These are phyloP conservation scores for Mantis religiosa DNA, from an alignment of 2,888 invertebrate species.

Conservation along the genomic window DNA sequence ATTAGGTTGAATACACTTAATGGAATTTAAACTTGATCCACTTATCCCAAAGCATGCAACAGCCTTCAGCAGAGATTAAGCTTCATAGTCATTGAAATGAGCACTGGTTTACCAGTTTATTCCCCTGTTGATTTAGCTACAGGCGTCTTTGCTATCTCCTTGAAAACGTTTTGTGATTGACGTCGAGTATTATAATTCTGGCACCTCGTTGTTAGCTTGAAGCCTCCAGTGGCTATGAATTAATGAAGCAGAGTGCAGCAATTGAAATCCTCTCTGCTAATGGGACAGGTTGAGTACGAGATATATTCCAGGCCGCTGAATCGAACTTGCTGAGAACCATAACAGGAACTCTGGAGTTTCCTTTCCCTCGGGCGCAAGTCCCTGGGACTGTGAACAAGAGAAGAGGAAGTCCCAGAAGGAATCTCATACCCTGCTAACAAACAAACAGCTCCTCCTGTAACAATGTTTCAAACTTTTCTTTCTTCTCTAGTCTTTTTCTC, in stretches of 20 bases:
- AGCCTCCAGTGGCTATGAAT: neutral
- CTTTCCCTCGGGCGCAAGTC: neutral
- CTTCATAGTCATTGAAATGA: too few relatives aligned
- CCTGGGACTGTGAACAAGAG: neutral
- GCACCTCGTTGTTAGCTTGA: neutral
- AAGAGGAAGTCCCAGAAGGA: neutral
- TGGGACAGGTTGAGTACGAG: neutral
- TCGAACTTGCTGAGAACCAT: neutral
- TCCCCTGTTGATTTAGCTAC: neutral
- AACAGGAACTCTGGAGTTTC: neutral
- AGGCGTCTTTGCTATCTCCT: neutral
- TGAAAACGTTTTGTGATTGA: neutral
- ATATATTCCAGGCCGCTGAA: neutral
- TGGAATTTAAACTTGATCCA: too few relatives aligned
- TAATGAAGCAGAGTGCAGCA: neutral
- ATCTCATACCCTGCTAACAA: neutral
- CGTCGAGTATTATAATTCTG: neutral
- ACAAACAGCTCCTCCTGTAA: neutral
- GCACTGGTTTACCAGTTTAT: neutral
- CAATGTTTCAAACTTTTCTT: neutral
- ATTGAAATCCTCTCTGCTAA: neutral
- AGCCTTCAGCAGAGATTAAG: too few relatives aligned
- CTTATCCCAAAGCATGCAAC: too few relatives aligned
- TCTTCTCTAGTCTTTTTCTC: neutral
- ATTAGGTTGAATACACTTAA: too few relatives aligned